Conservation (phyloP, 2,113 vertebrate species). For the Smithornis capensis region DNA sequence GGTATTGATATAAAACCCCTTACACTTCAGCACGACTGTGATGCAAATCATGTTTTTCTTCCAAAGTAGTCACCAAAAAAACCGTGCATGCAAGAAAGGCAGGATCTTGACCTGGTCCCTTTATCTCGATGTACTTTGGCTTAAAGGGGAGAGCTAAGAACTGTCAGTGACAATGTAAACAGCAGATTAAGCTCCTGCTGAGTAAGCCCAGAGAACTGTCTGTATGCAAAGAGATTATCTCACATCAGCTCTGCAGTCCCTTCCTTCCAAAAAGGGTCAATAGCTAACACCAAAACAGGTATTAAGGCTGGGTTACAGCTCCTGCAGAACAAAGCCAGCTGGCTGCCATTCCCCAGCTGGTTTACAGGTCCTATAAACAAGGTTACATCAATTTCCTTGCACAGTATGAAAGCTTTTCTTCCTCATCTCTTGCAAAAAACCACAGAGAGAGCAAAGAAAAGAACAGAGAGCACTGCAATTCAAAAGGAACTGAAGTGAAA, state of each 20-base stretch:
- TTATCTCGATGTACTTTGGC: background rate
- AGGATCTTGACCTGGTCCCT: background rate
- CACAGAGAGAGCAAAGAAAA: constrained; percentile 1
- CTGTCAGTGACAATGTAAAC: background rate
- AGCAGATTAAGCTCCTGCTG: background rate
- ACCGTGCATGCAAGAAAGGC: background rate
- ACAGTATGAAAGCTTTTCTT: background rate
- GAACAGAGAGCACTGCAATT: background rate
- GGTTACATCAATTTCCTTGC: background rate
- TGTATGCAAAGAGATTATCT: background rate
- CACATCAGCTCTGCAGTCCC: background rate
- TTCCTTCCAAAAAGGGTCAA: background rate
- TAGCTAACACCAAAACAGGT: background rate
- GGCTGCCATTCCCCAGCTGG: background rate
- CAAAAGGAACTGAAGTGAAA: background rate
- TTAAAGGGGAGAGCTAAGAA: background rate
- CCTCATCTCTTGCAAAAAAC: constrained; percentile 1
- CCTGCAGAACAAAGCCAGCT: background rate
- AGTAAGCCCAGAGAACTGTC: background rate
- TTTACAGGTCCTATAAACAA: background rate
- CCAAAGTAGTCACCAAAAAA: background rate
- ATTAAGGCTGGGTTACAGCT: background rate
- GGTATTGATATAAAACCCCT: background rate
- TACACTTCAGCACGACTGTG: background rate
- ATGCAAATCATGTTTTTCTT: background rate